These are phyloP conservation scores for Cichladusa arquata DNA, from an alignment of 2,113 vertebrate genomes.

Conservation along the genomic window DNA sequence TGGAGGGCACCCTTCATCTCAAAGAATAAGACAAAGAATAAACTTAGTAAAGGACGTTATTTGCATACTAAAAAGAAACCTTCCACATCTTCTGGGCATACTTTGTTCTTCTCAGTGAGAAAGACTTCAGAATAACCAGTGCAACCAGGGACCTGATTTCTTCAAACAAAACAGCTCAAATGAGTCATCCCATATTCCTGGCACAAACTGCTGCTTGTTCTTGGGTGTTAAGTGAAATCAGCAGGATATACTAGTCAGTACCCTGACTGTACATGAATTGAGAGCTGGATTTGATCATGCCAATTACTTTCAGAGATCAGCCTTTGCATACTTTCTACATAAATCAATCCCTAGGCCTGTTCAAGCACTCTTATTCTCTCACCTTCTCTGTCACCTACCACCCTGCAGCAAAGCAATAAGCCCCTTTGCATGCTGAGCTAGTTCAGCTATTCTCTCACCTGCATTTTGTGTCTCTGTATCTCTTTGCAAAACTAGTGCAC, in stretches of 20 bases:
- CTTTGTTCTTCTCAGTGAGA: neutral
- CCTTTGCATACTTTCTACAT: neutral
- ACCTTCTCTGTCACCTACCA: neutral
- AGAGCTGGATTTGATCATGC: neutral
- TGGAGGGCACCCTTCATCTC: neutral
- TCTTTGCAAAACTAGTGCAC: neutral
- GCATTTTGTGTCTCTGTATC: neutral
- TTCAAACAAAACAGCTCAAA: constrained; percentile 14
- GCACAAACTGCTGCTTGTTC: constrained; percentile 4
- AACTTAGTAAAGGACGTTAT: neutral
- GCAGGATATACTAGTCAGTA: neutral
- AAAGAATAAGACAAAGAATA: neutral
- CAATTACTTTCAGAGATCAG: neutral
- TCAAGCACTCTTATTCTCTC: neutral
- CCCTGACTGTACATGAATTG: neutral
- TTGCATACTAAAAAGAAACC: neutral
- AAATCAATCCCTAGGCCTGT: neutral
- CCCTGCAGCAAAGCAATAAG: neutral
- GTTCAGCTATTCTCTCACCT: neutral
- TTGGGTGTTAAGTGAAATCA: neutral
- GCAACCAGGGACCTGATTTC: neutral
- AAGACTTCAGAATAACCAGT: neutral
- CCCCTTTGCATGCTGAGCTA: neutral
- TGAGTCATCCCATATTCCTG: constrained; percentile 10
- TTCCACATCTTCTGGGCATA: neutral